phyloP scores from a whole-genome alignment of 2,113 vertebrate genomes.

The Hippocampus guttulatus region DNA sequence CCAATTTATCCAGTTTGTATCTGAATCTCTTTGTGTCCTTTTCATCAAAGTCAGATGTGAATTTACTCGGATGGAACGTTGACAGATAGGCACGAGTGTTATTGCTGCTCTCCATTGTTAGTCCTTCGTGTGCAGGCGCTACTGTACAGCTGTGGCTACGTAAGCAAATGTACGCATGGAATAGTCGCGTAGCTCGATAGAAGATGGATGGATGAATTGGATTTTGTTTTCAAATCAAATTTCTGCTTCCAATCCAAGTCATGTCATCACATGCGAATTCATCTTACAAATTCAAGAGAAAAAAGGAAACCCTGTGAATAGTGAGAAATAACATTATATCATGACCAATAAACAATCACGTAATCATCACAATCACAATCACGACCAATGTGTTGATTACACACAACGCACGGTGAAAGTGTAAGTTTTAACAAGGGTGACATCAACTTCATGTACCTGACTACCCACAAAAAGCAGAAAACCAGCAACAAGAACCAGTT shows the following conservation, averaged over 20 bases:
- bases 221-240: neutral
- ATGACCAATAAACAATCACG: too few species aligned
- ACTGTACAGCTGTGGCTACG: too few species aligned
- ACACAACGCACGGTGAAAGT: neutral
- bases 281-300: neutral
- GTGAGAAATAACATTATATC: neutral
- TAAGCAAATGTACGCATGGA: too few species aligned
- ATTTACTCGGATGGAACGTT: too few species aligned
- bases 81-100: too few species aligned
- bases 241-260: neutral
- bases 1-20: too few species aligned
- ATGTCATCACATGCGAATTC: neutral
- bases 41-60: too few species aligned
- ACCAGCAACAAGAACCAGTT: conserved; percentile 35
- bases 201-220: neutral
- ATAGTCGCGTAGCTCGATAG: neutral
- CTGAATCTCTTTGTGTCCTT: too few species aligned
- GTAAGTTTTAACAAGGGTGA: conserved; percentile 37
- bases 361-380: too few species aligned
- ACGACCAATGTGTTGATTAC: neutral
- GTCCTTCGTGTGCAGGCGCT: too few species aligned
- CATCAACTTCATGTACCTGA: conserved; percentile 38
- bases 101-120: too few species aligned
- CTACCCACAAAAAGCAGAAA: conserved; percentile 45
- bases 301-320: neutral